Conservation (phyloP, 2,888 invertebrate species). For the Drosophila kambysellisi region DNA sequence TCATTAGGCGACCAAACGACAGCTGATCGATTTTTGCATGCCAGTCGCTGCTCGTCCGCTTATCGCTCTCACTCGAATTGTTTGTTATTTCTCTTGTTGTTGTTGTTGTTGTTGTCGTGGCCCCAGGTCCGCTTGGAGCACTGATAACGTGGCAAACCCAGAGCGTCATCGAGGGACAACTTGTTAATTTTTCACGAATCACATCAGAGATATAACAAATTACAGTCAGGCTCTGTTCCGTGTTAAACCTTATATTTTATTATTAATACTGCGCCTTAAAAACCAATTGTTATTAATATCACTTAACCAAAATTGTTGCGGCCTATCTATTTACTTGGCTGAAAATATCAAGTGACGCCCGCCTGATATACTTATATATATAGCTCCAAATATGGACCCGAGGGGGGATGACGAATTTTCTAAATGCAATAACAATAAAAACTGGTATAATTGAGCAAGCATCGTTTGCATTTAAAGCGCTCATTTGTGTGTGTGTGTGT, state of each 20-base stretch:
- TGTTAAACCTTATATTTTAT: background rate
- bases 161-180: constrained; percentile 42
- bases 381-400: constrained; percentile 1
- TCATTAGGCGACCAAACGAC: constrained; percentile 60
- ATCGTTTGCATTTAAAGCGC: constrained; percentile 40
- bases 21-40: constrained; percentile 81
- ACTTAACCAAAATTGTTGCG: constrained; percentile 46
- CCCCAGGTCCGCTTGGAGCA: constrained; percentile 9
- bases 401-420: constrained; percentile 11
- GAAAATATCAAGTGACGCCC: constrained; percentile 37
- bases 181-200: constrained; percentile 52
- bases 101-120: constrained; percentile 3
- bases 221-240: constrained; percentile 11
- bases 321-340: constrained; percentile 22
- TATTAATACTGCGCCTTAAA: constrained; percentile 37
- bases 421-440: constrained; percentile 74
- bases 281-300: constrained; percentile 36
- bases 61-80: constrained; percentile 37
- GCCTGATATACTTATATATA: constrained; percentile 34
- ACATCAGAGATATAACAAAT: constrained; percentile 42
- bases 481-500: constrained; percentile 4
- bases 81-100: constrained; percentile 35
- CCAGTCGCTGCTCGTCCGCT: constrained; percentile 34
- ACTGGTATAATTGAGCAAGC: constrained; percentile 60
- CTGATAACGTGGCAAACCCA: constrained; percentile 45